phyloP scores from a whole-genome alignment of 2,797 vertebrate genomes.

The Falco peregrinus region DNA sequence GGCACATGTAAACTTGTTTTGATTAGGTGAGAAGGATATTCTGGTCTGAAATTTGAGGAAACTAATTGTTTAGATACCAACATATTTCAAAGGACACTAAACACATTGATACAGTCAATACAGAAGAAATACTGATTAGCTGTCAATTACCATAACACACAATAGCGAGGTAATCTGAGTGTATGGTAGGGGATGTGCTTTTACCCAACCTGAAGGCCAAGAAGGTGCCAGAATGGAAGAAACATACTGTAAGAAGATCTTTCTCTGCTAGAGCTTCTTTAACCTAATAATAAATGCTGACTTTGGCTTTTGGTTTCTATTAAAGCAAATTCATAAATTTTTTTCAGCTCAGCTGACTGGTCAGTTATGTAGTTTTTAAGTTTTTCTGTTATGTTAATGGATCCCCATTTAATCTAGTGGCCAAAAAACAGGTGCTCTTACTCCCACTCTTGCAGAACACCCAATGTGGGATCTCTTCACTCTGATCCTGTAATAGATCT shows the following conservation, averaged over 20 bases:
- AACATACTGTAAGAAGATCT: neutral
- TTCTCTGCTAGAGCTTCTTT: neutral
- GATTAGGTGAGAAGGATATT: neutral
- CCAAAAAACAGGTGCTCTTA: neutral
- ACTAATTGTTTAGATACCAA: neutral
- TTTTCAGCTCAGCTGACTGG: neutral
- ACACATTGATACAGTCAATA: no score
- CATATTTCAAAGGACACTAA: neutral
- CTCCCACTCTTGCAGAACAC: neutral
- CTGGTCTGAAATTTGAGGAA: neutral
- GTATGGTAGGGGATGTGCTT: neutral
- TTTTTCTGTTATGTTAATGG: neutral
- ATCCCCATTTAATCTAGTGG: neutral
- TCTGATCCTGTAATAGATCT: neutral
- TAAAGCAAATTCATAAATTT: neutral
- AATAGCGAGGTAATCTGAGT: neutral
- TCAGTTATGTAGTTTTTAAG: neutral
- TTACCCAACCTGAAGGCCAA: neutral
- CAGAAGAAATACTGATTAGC: neutral
- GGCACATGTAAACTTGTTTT: neutral
- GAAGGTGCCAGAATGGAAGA: neutral
- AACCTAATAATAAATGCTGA: neutral
- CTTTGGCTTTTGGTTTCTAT: neutral
- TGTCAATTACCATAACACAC: neutral
- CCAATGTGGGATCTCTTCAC: neutral